Conservation (phyloP, 2,113 vertebrate species). For the Dicerorhinus sumatrensis region DNA sequence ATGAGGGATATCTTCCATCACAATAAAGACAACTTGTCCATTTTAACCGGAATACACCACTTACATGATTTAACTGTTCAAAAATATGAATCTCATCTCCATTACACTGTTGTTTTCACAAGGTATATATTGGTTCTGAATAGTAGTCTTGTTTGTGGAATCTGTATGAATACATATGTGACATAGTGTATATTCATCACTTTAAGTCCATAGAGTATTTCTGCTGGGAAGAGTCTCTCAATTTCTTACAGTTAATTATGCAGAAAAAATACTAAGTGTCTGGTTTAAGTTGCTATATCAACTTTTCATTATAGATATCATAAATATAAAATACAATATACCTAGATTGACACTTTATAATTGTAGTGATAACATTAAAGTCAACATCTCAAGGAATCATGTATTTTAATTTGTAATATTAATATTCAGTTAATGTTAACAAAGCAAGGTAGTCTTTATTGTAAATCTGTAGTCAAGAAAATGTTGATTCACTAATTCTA, state of each 20-base stretch:
- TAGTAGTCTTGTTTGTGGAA: neutral
- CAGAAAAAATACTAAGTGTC: neutral
- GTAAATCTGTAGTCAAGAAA: neutral
- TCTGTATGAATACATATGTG: neutral
- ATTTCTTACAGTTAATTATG: slow-evolving; percentile 5
- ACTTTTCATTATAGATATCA: neutral
- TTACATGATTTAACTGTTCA: neutral
- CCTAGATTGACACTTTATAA: neutral
- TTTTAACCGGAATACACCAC: slow-evolving; percentile 1
- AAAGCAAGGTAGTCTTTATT: neutral
- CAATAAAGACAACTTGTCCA: neutral
- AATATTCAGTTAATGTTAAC: neutral
- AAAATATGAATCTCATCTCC: neutral
- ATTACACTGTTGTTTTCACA: neutral
- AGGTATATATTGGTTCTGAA: neutral
- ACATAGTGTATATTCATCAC: neutral
- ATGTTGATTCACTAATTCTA: neutral
- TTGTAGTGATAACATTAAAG: neutral
- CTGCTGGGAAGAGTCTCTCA: neutral
- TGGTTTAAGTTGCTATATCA: neutral
- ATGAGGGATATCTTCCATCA: neutral
- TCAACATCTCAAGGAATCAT: neutral
- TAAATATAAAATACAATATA: neutral
- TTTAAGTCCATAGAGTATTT: neutral
- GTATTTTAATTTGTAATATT: neutral